Evolutionary conservation across 92 coral and sea anemone genomes (phyloP).

Genomic region (Actinernus sp.): DNA sequence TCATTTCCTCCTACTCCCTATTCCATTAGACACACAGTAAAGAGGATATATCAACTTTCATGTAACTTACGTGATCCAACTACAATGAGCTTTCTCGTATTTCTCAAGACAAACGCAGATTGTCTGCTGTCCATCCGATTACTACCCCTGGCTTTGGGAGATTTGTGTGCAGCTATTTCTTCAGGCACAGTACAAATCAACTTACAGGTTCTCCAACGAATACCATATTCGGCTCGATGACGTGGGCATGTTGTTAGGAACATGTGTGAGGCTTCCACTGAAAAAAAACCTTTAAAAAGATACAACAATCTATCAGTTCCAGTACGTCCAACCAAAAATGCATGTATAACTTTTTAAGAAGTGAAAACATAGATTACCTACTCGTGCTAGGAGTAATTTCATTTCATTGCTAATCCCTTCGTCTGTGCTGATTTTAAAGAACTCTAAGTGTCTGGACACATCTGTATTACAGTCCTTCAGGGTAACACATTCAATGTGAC

Average conservation of each 20-base stretch:
- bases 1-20: too few species aligned
- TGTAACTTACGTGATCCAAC: conserved; percentile 71
- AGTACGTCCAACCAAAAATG: too few species aligned
- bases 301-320: too few species aligned
- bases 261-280: conserved; percentile 26
- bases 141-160: conserved; percentile 34
- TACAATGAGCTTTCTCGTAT: conserved; percentile 12
- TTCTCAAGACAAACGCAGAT: conserved; percentile 20
- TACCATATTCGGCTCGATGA: conserved; percentile 41
- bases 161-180: conserved; percentile 37
- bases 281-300: conserved; percentile 15
- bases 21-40: too few species aligned
- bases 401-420: conserved; percentile 8
- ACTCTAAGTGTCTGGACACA: conserved; percentile 4
- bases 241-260: conserved; percentile 31
- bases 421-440: conserved; percentile 10
- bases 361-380: conserved; percentile 1
- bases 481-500: background rate
- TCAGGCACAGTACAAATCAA: conserved; percentile 27
- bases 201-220: conserved; percentile 42
- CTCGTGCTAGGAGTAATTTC: conserved; percentile 27
- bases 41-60: too few species aligned
- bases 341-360: too few species aligned
- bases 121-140: conserved; percentile 17
- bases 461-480: conserved; percentile 10